phyloP scores from a whole-genome alignment of 2,797 vertebrate genomes.

The Sebastes minor region DNA sequence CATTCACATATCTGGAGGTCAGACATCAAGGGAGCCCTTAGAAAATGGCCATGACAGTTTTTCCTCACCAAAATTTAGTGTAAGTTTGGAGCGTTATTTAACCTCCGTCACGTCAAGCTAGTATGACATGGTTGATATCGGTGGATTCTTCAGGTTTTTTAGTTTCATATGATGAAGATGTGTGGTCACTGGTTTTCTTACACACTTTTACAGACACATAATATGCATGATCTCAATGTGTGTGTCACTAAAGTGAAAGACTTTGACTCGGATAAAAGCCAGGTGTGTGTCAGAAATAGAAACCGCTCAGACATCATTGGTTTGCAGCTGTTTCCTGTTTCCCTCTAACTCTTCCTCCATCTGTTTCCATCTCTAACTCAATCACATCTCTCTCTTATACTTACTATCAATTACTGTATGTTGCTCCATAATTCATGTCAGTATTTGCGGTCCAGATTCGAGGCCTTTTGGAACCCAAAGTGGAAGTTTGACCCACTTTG shows the following conservation, averaged over 20 bases:
- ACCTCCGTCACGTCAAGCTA: accelerated
- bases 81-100: no score
- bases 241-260: conserved; percentile 3
- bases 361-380: conserved; percentile 9
- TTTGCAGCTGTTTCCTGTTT: conserved; percentile 54
- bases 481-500: conserved; percentile 60
- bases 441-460: background rate
- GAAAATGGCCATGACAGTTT: no score
- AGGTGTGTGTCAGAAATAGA: conserved; percentile 65
- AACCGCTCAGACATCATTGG: conserved; percentile 41
- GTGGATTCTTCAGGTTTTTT: no score
- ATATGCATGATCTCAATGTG: background rate
- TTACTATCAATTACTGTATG: background rate
- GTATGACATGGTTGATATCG: no score
- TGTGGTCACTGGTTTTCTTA: background rate
- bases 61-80: accelerated
- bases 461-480: conserved; percentile 5
- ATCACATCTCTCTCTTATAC: background rate
- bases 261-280: conserved; percentile 59
- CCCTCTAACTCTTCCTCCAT: conserved; percentile 16
- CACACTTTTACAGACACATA: background rate
- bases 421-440: conserved; percentile 19
- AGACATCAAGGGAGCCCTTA: accelerated
- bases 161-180: background rate
- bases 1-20: no score